Evolutionary conservation across 2,113 vertebrate species (phyloP), one percentile per base, ranked within the genome.

Genomic region (Climacteris rufus): DNA sequence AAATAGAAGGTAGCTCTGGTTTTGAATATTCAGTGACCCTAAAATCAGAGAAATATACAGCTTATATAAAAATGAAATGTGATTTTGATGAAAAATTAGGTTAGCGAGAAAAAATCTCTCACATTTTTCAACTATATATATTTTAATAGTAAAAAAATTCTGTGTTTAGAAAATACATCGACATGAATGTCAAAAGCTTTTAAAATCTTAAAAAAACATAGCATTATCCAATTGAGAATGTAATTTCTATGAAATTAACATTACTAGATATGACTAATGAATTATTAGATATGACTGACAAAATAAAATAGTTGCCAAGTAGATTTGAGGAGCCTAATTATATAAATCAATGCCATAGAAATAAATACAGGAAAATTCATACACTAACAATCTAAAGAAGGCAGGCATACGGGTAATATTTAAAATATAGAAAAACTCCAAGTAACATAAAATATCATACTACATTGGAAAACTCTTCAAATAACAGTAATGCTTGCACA

Each of bases 401-500:
- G 28, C 13, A 78, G 17, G 19, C 4, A 31, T 69, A 82, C 15
- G 9, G 33, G 8, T 33, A 28, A n/a, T 42, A 25, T 17, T 52
- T 75, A 31, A 87, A 66, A 66, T 37, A 35, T 2, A 39, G 7
- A 14, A 82, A 75, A 79, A 5, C 7, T 18, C 22, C 52, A 75
- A 70, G n/a, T 9, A 35, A 30, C 9, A 27, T 1, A 11, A 28
- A 19, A 3, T 57, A 15, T 52, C 27, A 56, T 24, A n/a, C 4
- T 15, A 49, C 27, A 17, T 53, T 12, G 24, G 15, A 81, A 77
- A 18, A 33, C 18, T 21, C n/a, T 45, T 69, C 50, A 71, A 35
- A 39, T 39, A 59, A 2, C 14, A 33, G 28, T 7, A 54, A 27
- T 1, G 0, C 3, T 49, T 44, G 1, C 3, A 39, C 9, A 6